These are phyloP conservation scores for Rhagonycha lutea DNA, from an alignment of 2,888 invertebrate species.

Conservation along the genomic window DNA sequence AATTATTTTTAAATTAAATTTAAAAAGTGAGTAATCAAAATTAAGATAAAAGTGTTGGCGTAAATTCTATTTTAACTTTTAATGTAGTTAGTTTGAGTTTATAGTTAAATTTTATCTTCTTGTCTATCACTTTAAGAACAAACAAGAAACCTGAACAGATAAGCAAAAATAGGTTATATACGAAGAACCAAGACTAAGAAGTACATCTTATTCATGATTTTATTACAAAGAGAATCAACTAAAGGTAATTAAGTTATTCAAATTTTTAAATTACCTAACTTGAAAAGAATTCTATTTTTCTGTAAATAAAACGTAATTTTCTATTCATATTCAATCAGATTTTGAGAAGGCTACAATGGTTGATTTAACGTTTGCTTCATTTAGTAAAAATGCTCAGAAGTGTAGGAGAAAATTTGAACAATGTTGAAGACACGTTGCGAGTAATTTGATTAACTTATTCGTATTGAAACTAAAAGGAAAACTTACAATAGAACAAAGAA, in stretches of 20 bases:
- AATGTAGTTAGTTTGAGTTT: neutral
- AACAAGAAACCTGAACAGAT: neutral
- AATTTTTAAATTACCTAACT: neutral
- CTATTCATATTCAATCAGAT: neutral
- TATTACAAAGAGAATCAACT: neutral
- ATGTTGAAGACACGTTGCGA: constrained; percentile 1
- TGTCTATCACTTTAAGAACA: neutral
- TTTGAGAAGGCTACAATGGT: neutral
- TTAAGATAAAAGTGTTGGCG: neutral
- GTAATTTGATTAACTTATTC: neutral
- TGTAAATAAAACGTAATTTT: neutral
- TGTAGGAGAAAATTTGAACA: neutral
- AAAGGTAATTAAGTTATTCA: neutral
- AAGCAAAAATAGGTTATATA: neutral
- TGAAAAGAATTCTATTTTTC: neutral
- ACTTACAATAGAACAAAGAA: neutral
- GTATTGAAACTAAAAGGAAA: constrained; percentile 1
- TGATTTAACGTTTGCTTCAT: neutral
- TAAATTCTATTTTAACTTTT: neutral
- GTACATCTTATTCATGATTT: neutral
- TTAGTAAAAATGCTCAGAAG: neutral
- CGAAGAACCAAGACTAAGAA: neutral
- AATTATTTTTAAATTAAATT: neutral
- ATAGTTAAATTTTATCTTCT: neutral
- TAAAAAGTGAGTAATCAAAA: neutral